phyloP scores from a whole-genome alignment of 2,888 invertebrate species.

The Cepaea hortensis region DNA sequence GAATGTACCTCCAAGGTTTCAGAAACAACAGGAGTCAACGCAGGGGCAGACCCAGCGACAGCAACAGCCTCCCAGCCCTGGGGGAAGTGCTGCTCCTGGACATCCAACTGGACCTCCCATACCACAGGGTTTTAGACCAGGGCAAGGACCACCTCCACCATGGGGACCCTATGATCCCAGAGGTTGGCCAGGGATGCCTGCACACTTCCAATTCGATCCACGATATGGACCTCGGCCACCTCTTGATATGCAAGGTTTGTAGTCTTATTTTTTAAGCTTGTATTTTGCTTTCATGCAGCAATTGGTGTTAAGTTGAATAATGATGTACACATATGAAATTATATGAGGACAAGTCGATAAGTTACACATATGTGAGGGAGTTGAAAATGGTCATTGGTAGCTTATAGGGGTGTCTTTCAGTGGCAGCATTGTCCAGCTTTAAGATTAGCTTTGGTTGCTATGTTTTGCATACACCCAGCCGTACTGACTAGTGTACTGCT shows the following conservation, averaged over 20 bases:
- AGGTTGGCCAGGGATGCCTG: constrained; percentile 64
- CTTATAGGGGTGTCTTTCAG: too few species aligned
- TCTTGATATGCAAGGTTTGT: constrained; percentile 70
- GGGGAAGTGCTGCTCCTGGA: constrained; percentile 54
- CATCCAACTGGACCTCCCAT: constrained; percentile 54
- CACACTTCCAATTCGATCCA: constrained; percentile 65
- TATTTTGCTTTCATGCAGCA: too few species aligned
- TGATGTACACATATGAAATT: too few species aligned
- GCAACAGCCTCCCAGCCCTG: constrained; percentile 54
- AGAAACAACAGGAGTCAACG: constrained; percentile 65
- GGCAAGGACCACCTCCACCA: constrained; percentile 71
- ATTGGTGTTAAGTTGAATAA: too few species aligned
- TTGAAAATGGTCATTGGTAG: too few species aligned
- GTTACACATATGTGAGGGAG: too few species aligned
- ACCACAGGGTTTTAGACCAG: constrained; percentile 67
- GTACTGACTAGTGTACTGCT: too few species aligned
- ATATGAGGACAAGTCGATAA: too few species aligned
- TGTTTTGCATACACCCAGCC: too few species aligned
- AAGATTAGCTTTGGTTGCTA: too few species aligned
- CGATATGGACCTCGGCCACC: constrained; percentile 66
- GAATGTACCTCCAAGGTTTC: constrained; percentile 84
- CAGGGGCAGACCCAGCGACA: constrained; percentile 53
- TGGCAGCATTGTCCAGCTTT: too few species aligned
- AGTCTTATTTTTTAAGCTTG: neutral
- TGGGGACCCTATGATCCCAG: constrained; percentile 60